Conservation (phyloP, 1,140 invertebrate species). For the Drosophila yakuba region DNA sequence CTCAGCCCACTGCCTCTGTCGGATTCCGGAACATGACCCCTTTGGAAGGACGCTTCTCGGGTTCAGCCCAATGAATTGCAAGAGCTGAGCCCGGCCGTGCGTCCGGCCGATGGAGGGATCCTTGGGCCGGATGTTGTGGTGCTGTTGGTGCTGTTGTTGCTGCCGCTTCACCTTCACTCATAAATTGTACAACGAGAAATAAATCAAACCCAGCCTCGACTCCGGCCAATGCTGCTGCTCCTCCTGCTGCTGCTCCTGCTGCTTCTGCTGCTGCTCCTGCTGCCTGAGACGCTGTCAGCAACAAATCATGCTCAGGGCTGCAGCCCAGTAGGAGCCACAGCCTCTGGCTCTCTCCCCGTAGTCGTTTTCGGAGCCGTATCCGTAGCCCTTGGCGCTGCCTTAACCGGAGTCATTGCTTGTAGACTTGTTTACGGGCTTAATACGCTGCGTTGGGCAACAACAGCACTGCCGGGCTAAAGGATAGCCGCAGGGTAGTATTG, state of each 20-base stretch:
- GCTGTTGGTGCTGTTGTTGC: conserved; percentile 28
- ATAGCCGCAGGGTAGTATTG: neutral
- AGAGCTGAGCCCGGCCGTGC: conserved; percentile 28
- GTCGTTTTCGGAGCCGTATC: conserved; percentile 3
- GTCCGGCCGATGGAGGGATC: conserved; percentile 23
- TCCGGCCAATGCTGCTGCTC: conserved; percentile 15
- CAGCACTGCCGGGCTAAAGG: neutral
- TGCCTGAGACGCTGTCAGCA: conserved; percentile 81
- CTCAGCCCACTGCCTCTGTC: neutral
- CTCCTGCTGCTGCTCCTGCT: conserved; percentile 11
- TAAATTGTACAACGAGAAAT: conserved; percentile 81
- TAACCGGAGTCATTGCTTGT: conserved; percentile 45
- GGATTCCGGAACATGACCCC: conserved; percentile 58
- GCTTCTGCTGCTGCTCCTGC: conserved; percentile 23
- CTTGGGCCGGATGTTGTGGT: conserved; percentile 24
- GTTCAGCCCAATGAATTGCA: conserved; percentile 40
- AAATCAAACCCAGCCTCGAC: conserved; percentile 78
- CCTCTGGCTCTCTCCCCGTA: neutral
- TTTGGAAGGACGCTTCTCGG: conserved; percentile 48
- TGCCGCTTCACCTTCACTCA: conserved; percentile 78
- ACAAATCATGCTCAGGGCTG: conserved; percentile 80
- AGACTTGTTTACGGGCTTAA: conserved; percentile 79
- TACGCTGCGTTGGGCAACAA: conserved; percentile 49
- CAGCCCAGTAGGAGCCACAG: conserved; percentile 57
- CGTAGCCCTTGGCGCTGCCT: conserved; percentile 30